Evolutionary conservation across 2,888 invertebrate species (phyloP), one percentile per base, ranked within the genome.

Genomic region (Danaus chrysippus): DNA sequence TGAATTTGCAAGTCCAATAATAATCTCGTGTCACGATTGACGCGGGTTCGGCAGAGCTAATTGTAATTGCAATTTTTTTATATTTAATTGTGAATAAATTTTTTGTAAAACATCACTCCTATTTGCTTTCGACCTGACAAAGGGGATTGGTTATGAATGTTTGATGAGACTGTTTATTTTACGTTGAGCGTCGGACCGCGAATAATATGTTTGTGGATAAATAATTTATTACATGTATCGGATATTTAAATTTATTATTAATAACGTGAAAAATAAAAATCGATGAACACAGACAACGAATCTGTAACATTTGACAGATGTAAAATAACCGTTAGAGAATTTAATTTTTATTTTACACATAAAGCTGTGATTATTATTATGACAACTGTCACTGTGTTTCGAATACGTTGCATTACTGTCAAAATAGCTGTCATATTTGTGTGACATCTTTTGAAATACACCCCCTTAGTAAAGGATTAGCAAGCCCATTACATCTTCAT

Each of bases 401-500:
- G 78, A 82, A 78, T 82, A 79, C 85, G 86, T 87, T 89, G 90
- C 87, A 87, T 88, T 89, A 87, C 79, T 91, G 91, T 91, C 90
- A 91, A 87, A 89, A 90, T 90, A 91, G 81, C 89, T 90, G 89
- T 91, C 91, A 91, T 88, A 84, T 87, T 86, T 76, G 76, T 75
- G 79, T 89, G 90, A 91, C 89, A 88, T 88, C 88, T 78, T 88
- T 89, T 89, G 83, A 90, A 63, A 68, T 77, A 78, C 87, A 86
- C 89, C 89, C 88, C 87, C 86, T 87, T 85, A 74, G 79, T 70
- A 83, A 81, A 84, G 88, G 90, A 90, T 90, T 90, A 90, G 78
- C 70, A 76, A 75, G 83, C 89, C 87, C 87, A 91, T 90, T 90
- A 91, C 90, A 89, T 89, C 90, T 90, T 91, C 91, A 91, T 91